Evolutionary conservation across 1,140 invertebrate species (phyloP).

Genomic region (Macrocentrus cingulum): DNA sequence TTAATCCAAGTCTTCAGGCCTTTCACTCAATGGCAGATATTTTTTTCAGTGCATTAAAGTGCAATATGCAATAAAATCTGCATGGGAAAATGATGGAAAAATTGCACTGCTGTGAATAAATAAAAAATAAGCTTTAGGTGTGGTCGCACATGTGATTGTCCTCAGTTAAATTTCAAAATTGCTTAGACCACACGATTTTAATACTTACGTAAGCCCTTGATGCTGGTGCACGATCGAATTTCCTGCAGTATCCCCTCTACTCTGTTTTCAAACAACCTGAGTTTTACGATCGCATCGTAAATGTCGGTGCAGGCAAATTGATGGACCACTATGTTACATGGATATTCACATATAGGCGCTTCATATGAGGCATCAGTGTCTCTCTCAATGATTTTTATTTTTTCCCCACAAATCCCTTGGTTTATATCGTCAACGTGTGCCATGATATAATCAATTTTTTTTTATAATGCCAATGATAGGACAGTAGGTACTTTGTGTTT

Average conservation of each 20-base stretch:
- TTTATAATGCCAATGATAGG: too few relatives aligned
- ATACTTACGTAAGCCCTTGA: slow-evolving; percentile 37
- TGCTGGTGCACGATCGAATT: slow-evolving; percentile 35
- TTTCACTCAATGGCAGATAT: too few relatives aligned
- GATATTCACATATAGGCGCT: slow-evolving; percentile 11
- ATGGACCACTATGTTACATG: slow-evolving; percentile 44
- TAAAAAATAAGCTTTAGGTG: neutral
- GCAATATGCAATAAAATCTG: too few relatives aligned
- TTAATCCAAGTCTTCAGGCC: too few relatives aligned
- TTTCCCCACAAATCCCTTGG: neutral
- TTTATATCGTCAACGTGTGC: too few relatives aligned
- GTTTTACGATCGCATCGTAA: slow-evolving; percentile 51
- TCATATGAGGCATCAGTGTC: neutral
- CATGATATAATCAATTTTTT: too few relatives aligned
- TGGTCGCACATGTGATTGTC: slow-evolving; percentile 2
- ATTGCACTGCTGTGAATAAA: neutral
- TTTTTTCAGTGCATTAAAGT: too few relatives aligned
- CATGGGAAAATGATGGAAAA: too few relatives aligned
- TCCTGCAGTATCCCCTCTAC: slow-evolving; percentile 29
- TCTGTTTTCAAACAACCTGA: slow-evolving; percentile 27
- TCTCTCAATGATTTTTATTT: neutral
- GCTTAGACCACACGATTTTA: neutral
- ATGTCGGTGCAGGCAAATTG: slow-evolving; percentile 45
- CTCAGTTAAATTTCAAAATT: neutral
- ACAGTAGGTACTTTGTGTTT: too few relatives aligned